phyloP scores from a whole-genome alignment of 1,140 invertebrate genomes.

The Apis cerana region DNA sequence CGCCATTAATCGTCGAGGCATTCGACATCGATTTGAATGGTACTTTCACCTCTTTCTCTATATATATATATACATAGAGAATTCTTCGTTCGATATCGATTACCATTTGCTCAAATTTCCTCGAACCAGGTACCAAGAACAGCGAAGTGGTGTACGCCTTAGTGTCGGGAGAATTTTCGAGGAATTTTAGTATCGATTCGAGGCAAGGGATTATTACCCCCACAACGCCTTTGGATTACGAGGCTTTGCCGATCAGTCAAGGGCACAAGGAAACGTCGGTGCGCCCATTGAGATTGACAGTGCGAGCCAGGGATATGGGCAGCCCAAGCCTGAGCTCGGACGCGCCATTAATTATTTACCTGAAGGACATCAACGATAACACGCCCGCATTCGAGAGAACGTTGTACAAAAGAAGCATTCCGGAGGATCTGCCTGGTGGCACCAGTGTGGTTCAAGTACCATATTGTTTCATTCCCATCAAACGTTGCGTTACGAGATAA shows the following conservation, averaged over 20 bases:
- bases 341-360: constrained; percentile 89
- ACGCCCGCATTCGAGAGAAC: constrained; percentile 89
- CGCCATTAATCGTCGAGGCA: constrained; percentile 89
- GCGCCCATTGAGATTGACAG: constrained; percentile 87
- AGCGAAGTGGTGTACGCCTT: constrained; percentile 92
- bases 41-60: too few relatives aligned
- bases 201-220: constrained; percentile 88
- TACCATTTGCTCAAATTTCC: background rate
- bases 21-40: constrained; percentile 93
- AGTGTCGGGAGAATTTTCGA: constrained; percentile 86
- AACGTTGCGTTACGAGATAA: too few relatives aligned
- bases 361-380: constrained; percentile 94
- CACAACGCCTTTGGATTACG: constrained; percentile 89
- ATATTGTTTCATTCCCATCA: background rate
- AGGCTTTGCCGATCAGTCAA: constrained; percentile 84
- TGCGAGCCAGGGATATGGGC: constrained; percentile 91
- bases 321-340: constrained; percentile 88
- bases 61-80: background rate
- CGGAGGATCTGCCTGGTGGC: constrained; percentile 90
- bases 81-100: background rate
- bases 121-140: constrained; percentile 88
- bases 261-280: constrained; percentile 82
- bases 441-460: constrained; percentile 89
- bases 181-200: constrained; percentile 92
- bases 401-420: constrained; percentile 88